Percentiles rank a stretch among this genome's conserved stretches.
phyloP scores from a whole-genome alignment of 2,797 vertebrate species.

The Balearica regulorum region DNA sequence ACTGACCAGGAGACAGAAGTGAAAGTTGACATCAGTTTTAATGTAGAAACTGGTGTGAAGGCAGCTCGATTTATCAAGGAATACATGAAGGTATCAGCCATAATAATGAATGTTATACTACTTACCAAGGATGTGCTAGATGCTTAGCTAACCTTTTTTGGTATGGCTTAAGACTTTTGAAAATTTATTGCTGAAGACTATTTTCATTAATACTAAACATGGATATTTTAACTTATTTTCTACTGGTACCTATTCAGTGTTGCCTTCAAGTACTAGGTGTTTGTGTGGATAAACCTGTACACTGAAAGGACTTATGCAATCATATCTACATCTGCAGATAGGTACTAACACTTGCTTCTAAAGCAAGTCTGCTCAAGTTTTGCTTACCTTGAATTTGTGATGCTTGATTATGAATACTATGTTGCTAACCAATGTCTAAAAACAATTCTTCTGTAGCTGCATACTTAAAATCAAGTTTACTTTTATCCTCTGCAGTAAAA shows the following conservation, averaged over 20 bases:
- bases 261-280: neutral
- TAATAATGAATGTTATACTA: neutral
- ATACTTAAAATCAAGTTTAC: neutral
- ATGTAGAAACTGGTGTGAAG: constrained; percentile 95
- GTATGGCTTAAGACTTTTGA: neutral
- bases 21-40: constrained; percentile 99
- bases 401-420: neutral
- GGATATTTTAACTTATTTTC: neutral
- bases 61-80: constrained; percentile 95
- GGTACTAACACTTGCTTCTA: neutral
- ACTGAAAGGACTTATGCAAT: neutral
- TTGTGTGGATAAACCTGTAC: neutral
- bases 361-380: neutral
- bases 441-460: neutral
- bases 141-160: neutral
- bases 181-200: neutral
- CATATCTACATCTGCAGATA: neutral
- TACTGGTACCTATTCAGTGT: neutral
- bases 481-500: neutral
- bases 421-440: neutral
- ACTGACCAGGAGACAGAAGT: constrained; percentile 97
- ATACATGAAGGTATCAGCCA: constrained; percentile 85
- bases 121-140: neutral
- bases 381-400: neutral
- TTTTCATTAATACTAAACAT: neutral